Evolutionary conservation across 2,797 vertebrate genomes (phyloP).

Genomic region (Sitta carolinensis): DNA sequence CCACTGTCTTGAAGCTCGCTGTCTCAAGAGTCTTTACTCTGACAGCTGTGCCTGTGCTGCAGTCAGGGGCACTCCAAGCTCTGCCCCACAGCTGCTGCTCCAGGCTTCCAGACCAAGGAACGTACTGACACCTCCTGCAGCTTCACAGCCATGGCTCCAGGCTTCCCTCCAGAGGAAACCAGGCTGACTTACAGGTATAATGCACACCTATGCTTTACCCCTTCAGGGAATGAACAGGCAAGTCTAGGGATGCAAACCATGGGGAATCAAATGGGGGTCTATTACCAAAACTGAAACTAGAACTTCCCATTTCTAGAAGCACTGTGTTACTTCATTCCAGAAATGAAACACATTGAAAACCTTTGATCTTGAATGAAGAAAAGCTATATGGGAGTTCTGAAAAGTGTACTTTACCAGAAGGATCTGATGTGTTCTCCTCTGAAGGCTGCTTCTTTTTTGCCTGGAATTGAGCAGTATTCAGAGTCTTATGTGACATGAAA

Average conservation of each 20-base stretch:
- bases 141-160: fast-evolving
- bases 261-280: fast-evolving
- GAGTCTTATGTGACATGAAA: background rate
- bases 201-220: fast-evolving
- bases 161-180: background rate
- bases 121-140: background rate
- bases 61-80: background rate
- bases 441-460: background rate
- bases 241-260: background rate
- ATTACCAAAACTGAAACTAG: background rate
- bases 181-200: background rate
- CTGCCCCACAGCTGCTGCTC: background rate
- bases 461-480: background rate
- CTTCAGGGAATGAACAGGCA: background rate
- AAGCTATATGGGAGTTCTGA: background rate
- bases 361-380: background rate
- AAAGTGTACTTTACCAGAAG: constrained; percentile 36
- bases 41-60: fast-evolving
- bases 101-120: background rate
- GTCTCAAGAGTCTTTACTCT: background rate
- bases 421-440: background rate
- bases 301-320: background rate
- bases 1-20: background rate
- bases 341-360: background rate
- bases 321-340: background rate